These are phyloP conservation scores for Limnodromus scolopaceus DNA, from an alignment of 2,797 vertebrate species.

Conservation along the genomic window DNA sequence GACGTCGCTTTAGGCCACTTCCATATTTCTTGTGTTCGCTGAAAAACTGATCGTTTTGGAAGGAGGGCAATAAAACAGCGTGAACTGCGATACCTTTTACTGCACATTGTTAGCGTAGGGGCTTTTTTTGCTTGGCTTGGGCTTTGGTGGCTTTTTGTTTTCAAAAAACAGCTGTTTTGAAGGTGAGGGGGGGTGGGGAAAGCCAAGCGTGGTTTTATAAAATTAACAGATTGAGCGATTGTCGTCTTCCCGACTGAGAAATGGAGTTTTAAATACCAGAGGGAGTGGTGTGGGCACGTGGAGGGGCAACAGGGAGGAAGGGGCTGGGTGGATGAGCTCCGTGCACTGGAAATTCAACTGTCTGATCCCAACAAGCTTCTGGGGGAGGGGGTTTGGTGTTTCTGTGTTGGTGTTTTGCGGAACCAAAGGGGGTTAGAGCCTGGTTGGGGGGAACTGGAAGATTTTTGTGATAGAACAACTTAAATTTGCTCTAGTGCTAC, in stretches of 20 bases:
- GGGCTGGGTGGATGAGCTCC: not conserved
- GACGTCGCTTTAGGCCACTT: not conserved
- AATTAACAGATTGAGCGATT: not conserved
- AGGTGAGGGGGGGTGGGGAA: not conserved
- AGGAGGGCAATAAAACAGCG: not conserved
- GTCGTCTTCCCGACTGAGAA: not conserved
- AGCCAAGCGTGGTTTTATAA: not conserved
- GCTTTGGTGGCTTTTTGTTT: not conserved
- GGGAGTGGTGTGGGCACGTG: not conserved
- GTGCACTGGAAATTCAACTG: not conserved
- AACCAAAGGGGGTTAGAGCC: not conserved
- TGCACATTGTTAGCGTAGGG: accelerated
- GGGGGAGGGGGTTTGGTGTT: not conserved
- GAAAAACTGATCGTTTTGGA: not conserved
- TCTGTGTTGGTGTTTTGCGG: not conserved
- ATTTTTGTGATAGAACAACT: not conserved
- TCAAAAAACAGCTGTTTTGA: not conserved
- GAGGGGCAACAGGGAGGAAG: not conserved
- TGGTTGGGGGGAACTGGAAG: not conserved
- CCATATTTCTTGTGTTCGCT: not conserved
- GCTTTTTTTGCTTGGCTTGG: not conserved
- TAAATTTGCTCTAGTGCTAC: not conserved
- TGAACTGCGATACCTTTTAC: not conserved
- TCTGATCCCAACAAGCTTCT: not conserved
- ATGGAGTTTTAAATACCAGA: not conserved